phyloP scores from a whole-genome alignment of 2,888 invertebrate species.

The Agrypnus murinus region DNA sequence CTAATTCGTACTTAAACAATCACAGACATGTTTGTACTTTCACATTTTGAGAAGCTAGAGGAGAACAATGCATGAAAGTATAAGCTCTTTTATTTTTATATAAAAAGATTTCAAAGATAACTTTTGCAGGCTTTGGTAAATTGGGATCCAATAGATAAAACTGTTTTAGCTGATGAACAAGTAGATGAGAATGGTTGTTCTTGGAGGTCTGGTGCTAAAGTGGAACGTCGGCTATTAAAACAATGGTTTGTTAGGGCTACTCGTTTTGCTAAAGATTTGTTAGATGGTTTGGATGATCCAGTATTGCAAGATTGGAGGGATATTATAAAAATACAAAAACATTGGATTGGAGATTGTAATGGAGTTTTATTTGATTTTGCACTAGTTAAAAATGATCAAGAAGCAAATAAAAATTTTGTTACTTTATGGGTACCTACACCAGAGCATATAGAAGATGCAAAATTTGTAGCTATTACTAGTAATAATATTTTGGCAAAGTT shows the following conservation, averaged over 20 bases:
- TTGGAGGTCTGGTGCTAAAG: constrained; percentile 97
- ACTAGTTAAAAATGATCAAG: constrained; percentile 60
- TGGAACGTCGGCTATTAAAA: constrained; percentile 88
- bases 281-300: constrained; percentile 82
- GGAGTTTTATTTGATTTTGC: constrained; percentile 83
- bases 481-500: constrained; percentile 73
- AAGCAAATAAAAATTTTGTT: constrained; percentile 64
- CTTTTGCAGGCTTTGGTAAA: constrained; percentile 86
- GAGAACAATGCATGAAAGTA: too few species aligned
- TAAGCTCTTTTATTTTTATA: too few species aligned
- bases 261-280: constrained; percentile 81
- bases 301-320: constrained; percentile 86
- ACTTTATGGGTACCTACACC: constrained; percentile 85
- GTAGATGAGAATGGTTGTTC: constrained; percentile 93
- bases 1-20: too few species aligned
- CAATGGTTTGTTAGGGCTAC: constrained; percentile 98
- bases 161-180: constrained; percentile 98
- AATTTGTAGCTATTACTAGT: constrained; percentile 80
- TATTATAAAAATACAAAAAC: constrained; percentile 86
- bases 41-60: too few species aligned
- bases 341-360: constrained; percentile 93
- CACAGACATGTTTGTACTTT: too few species aligned
- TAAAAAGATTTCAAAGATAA: not conserved
- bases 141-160: constrained; percentile 99
- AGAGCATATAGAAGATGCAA: constrained; percentile 81